Evolutionary conservation across 2,888 invertebrate genomes (phyloP).

Genomic region (Nezara viridula): DNA sequence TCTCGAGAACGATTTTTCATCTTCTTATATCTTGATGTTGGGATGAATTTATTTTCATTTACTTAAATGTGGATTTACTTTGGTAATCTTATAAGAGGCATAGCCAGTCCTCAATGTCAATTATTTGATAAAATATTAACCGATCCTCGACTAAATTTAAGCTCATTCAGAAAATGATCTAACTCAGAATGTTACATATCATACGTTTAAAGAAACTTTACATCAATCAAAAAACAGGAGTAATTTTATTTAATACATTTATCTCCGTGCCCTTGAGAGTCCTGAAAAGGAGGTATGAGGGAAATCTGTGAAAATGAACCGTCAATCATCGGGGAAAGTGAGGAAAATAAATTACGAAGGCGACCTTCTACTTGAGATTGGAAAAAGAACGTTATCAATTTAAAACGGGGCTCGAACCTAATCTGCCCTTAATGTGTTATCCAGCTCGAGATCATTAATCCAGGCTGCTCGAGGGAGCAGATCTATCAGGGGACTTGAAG

Average conservation of each 20-base stretch:
- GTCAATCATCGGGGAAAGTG: slow-evolving; percentile 38
- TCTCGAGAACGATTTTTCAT: no score
- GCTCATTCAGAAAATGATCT: no score
- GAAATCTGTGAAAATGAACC: slow-evolving; percentile 20
- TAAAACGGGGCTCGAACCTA: slow-evolving; percentile 41
- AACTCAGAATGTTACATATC: no score
- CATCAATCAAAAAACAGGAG: no score
- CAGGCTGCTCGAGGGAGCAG: background rate
- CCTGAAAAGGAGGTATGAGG: background rate
- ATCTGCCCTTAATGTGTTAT: slow-evolving; percentile 45
- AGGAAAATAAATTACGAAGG: slow-evolving; percentile 30
- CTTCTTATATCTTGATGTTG: no score
- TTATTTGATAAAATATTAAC: no score
- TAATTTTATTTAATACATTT: background rate
- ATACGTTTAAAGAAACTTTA: no score
- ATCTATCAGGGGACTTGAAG: slow-evolving; percentile 8
- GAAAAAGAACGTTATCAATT: slow-evolving; percentile 44
- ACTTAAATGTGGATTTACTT: no score
- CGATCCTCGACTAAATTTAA: no score
- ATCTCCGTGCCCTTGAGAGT: background rate
- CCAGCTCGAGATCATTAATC: slow-evolving; percentile 6
- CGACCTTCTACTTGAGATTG: slow-evolving; percentile 18
- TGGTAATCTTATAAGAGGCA: no score
- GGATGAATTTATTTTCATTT: no score
- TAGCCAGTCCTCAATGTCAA: no score